Evolutionary conservation across 2,888 invertebrate species (phyloP), one percentile per base, ranked within the genome.

Genomic region (Onthophagus sagittarius): DNA sequence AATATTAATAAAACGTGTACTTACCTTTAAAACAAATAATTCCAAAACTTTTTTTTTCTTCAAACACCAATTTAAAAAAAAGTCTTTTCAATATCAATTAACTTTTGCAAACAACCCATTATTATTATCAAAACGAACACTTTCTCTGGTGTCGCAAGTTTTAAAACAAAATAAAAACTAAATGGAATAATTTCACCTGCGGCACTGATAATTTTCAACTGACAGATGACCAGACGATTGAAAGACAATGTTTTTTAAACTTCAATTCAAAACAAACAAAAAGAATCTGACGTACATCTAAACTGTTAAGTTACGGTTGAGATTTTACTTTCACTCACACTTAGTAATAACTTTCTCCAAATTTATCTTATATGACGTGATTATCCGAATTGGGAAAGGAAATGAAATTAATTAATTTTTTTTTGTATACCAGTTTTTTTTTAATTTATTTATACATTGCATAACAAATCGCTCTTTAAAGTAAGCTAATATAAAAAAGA

Each of bases 401-500:
- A 31, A 31, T 67, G 70, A 71, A 62, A 23, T 23, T 72, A 31
- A 31, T 67, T 70, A 71, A 62, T 15, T 23, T 72, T 32, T 62
- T n/a, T 15, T 71, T 63, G 7, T 71, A 64, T 23, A 23, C 23
- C 1, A 23, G 23, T 23, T 23, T 23, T 23, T 23, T 23, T 23
- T 23, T n/a, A n/a, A n/a, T n/a, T n/a, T 80, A 79, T 78, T 65
- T 71, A 71, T 74, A 69, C 70, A 11, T 71, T 72, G 71, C 70
- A 72, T 73, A 73, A 71, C 72, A 75, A 75, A 72, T 65, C 11
- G 64, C 14, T 73, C 69, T 71, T 72, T 72, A 75, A 75, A 75
- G 75, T 75, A 71, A 73, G 71, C 75, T 75, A 75, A 71, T 80
- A 81, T 81, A 81, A 80, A 81, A 81, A 80, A 76, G 78, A 80